Base-by-base conservation (phyloP, 2,113 vertebrate species). In the Oncorhynchus mykiss region DNA sequence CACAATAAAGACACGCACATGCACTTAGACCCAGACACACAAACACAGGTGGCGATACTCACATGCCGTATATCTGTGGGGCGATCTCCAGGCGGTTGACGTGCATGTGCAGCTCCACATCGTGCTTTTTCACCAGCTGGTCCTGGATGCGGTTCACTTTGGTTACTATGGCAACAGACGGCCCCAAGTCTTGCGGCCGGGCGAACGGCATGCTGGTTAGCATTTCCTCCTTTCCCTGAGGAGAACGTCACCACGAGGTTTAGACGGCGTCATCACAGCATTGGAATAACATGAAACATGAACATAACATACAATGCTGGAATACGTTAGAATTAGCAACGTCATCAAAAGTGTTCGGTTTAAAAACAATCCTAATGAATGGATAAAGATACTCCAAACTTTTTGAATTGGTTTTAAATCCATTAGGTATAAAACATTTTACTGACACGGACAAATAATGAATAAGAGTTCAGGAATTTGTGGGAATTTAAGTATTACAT, bases 61-160 rank as follows among this genome's bases (percentile, higher is more conserved):
- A 99, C 97, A 99, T 92, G 81, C 97, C 97, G 18, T 99, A 99
- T 87, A 99, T 99, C 81, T 99, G 98, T 1, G 98, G 98, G 51
- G 98, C 97, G 24, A 99, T 99, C 92, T 99, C 97, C 74, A 99
- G 94, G 59, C 98, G 93, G 87, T 97, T 99, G 80, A 99, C 91
- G 87, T 99, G 97, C 97, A 99, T 98, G 84, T 98, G 95, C 59
- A 99, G 94, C 67, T 99, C 98, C 80, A 95, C 92, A 78, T 99
- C 98, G 29, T 98, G 96, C 79, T 96, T 99, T 92, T 99, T 99
- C 84, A 99, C 90, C 74, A 99, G 93, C 88, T 96, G 96, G 90
- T 99, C 98, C 85, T 99, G 97, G 91, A 99, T 97, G 70, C 97
- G 96, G 91, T 99, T 99, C 73, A 99, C 97, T 93, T 99, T 99